phyloP scores from a whole-genome alignment of 2,888 invertebrate species.

The Apomyelois bistriatella region DNA sequence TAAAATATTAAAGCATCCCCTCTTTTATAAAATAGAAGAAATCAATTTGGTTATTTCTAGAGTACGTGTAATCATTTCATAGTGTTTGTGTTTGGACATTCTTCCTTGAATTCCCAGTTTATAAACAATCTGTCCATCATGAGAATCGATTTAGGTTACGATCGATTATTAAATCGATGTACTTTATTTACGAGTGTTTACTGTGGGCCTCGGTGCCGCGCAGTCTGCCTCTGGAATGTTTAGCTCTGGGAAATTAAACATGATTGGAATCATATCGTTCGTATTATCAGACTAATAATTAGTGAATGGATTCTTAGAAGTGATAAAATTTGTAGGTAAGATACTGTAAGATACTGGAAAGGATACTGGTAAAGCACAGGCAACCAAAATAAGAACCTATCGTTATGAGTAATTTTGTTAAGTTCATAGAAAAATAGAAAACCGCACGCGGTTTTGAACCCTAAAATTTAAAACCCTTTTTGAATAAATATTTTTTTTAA shows the following conservation, averaged over 20 bases:
- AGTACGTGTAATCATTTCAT: background rate
- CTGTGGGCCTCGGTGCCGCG: constrained; percentile 19
- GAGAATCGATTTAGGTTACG: constrained; percentile 23
- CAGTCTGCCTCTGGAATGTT: constrained; percentile 20
- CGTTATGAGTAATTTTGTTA: no score
- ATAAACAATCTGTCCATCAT: constrained; percentile 9
- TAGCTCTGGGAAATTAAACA: constrained; percentile 8
- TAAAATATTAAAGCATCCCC: no score
- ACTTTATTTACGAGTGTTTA: background rate
- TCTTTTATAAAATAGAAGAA: no score
- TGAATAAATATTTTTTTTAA: no score
- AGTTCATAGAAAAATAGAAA: no score
- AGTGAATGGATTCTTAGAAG: background rate
- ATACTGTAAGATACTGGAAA: no score
- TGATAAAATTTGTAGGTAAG: background rate
- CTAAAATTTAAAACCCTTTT: no score
- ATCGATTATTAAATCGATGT: constrained; percentile 1
- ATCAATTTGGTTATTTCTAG: no score
- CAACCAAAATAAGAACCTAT: no score
- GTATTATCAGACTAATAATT: background rate
- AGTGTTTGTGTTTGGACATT: background rate
- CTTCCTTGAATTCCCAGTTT: constrained; percentile 13
- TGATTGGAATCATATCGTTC: background rate
- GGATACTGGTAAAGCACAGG: no score
- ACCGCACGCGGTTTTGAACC: no score